Evolutionary conservation across 2,888 invertebrate species (phyloP).

Genomic region (Rhyacophila evoluta): DNA sequence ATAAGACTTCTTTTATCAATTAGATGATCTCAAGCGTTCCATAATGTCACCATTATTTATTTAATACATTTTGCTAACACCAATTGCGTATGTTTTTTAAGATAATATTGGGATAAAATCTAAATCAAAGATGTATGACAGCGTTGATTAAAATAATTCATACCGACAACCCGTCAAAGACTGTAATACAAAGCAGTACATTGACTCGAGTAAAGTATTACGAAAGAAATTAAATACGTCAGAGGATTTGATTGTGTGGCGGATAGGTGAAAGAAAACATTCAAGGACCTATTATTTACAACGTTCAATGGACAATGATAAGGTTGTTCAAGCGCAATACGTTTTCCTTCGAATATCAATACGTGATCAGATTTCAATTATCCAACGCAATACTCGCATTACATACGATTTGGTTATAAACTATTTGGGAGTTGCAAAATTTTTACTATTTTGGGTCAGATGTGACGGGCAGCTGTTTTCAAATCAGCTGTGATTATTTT

Average conservation of each 20-base stretch:
- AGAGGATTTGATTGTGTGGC: not conserved
- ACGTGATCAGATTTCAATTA: conserved; percentile 34
- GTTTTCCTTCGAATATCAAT: not conserved
- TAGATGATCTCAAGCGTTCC: too few species aligned
- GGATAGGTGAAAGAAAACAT: conserved; percentile 11
- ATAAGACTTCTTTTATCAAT: too few species aligned
- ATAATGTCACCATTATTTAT: too few species aligned
- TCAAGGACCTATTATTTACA: not conserved
- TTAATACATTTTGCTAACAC: too few species aligned
- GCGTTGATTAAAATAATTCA: not conserved
- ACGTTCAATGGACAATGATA: not conserved
- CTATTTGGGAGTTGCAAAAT: not conserved
- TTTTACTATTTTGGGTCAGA: conserved; percentile 26
- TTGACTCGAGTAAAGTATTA: not conserved
- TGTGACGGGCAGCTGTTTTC: conserved; percentile 26
- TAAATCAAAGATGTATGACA: not conserved
- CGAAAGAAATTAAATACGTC: not conserved
- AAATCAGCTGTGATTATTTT: not conserved
- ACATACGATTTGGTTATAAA: not conserved
- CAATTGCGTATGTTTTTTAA: too few species aligned
- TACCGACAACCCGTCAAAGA: not conserved
- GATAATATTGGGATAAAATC: not conserved
- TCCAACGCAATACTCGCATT: conserved; percentile 26
- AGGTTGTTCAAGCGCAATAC: not conserved
- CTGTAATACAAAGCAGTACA: not conserved